phyloP scores from a whole-genome alignment of 2,113 vertebrate species.

The Struthio camelus region DNA sequence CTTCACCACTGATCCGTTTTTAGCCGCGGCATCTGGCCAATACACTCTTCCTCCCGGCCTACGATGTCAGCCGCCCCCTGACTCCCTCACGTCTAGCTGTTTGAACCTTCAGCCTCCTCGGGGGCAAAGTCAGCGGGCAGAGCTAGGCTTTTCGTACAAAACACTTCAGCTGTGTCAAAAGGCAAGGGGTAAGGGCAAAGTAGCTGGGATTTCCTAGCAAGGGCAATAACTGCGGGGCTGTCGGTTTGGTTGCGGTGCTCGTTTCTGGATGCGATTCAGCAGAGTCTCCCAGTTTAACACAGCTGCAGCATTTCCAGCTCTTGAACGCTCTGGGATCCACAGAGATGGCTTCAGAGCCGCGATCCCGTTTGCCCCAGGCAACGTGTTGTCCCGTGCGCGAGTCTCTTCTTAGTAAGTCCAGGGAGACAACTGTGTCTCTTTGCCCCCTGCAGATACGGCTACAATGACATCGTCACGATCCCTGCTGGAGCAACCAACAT shows the following conservation, averaged over 20 bases:
- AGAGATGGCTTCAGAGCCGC: neutral
- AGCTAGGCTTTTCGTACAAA: neutral
- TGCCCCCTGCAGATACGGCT: slow-evolving; percentile 82
- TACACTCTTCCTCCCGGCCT: rapidly evolving
- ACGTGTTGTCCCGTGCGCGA: rapidly evolving
- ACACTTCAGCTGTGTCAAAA: neutral
- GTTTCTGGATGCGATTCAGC: neutral
- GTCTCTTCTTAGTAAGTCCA: neutral
- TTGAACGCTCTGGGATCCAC: rapidly evolving
- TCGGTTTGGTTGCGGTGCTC: neutral
- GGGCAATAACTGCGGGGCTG: neutral
- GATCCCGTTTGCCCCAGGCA: neutral
- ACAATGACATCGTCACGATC: slow-evolving; percentile 94
- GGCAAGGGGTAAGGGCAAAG: neutral
- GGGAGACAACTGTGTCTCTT: neutral
- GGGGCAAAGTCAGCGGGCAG: neutral
- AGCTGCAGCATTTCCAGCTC: neutral
- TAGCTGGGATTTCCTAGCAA: neutral
- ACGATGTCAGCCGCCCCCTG: neutral
- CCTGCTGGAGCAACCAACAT: slow-evolving; percentile 93
- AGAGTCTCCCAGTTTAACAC: neutral
- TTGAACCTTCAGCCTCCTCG: neutral
- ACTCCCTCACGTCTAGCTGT: neutral
- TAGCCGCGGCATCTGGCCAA: neutral
- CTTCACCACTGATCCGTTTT: neutral